Conservation (phyloP, 2,797 vertebrate genomes). For the Galaxias olidus region DNA sequence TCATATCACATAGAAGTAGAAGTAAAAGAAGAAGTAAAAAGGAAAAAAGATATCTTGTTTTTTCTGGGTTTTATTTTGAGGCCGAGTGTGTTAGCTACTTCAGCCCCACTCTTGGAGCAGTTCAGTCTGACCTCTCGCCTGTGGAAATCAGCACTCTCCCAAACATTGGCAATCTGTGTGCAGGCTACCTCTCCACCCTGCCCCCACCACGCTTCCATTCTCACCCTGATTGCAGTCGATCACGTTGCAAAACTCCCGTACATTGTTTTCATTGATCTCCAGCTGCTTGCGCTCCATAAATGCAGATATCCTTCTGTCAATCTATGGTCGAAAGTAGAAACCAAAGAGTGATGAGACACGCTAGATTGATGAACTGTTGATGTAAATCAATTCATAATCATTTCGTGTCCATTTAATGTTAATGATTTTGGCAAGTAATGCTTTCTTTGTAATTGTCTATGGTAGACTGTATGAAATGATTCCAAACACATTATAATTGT, state of each 20-base stretch:
- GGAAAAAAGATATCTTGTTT: conserved; percentile 33
- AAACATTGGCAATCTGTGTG: conserved; percentile 81
- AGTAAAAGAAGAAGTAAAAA: conserved; percentile 16
- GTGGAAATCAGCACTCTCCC: conserved; percentile 81
- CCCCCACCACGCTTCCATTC: conserved; percentile 59
- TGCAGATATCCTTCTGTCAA: conserved; percentile 98
- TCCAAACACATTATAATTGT: conserved; percentile 63
- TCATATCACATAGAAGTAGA: conserved; percentile 35
- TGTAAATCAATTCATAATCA: conserved; percentile 59
- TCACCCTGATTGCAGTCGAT: conserved; percentile 99
- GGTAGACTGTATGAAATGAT: conserved; percentile 48
- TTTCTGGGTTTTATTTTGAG: conserved; percentile 64
- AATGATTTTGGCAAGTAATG: conserved; percentile 48
- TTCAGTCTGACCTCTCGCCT: conserved; percentile 75
- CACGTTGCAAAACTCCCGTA: conserved; percentile 99
- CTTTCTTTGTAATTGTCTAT: conserved; percentile 38
- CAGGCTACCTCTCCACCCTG: conserved; percentile 33
- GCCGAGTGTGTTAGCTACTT: conserved; percentile 72
- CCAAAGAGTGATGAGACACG: conserved; percentile 48
- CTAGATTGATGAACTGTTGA: conserved; percentile 63
- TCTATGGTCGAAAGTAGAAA: conserved; percentile 70
- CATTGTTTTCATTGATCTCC: conserved; percentile 99
- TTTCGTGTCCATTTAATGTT: conserved; percentile 50
- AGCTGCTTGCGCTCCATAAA: conserved; percentile 99
- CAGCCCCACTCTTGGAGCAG: conserved; percentile 66